A percentile compares a stretch with the other conserved stretches of the same genome.
Conservation (phyloP, 2,797 vertebrate genomes). For the Decapterus maruadsi region DNA sequence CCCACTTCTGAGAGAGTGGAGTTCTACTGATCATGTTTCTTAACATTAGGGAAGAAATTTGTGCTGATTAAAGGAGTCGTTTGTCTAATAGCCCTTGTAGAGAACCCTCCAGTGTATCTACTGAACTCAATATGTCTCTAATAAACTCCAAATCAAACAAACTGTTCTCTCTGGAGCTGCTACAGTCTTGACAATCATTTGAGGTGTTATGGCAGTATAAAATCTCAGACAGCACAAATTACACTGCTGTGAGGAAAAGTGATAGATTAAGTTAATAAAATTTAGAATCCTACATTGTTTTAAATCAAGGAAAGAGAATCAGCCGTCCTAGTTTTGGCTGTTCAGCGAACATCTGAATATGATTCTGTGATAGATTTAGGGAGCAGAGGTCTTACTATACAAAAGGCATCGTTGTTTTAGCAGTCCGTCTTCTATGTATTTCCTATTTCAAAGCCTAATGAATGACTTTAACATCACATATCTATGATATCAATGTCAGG, state of each 20-base stretch:
- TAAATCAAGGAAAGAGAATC: slow-evolving; percentile 16
- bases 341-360: slow-evolving; percentile 20
- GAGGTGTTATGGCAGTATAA: slow-evolving; percentile 52
- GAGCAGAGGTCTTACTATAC: slow-evolving; percentile 8
- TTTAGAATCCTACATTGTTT: neutral
- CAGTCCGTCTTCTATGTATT: neutral
- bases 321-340: slow-evolving; percentile 10
- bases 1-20: slow-evolving; percentile 29
- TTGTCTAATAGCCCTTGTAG: slow-evolving; percentile 68
- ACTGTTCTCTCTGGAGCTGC: slow-evolving; percentile 51
- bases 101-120: slow-evolving; percentile 42
- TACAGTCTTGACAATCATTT: slow-evolving; percentile 59
- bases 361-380: neutral
- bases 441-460: slow-evolving; percentile 4
- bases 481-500: slow-evolving; percentile 14
- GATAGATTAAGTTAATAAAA: slow-evolving; percentile 18
- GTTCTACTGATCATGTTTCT: slow-evolving; percentile 1
- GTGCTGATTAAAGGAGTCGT: slow-evolving; percentile 35
- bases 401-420: slow-evolving; percentile 30
- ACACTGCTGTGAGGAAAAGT: neutral
- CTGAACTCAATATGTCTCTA: slow-evolving; percentile 19
- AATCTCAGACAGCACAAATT: slow-evolving; percentile 41
- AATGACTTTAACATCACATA: slow-evolving; percentile 13
- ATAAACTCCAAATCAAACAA: slow-evolving; percentile 18
- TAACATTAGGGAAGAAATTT: slow-evolving; percentile 30